Base-by-base conservation (phyloP, 1,140 invertebrate species). In the Venturia canescens region DNA sequence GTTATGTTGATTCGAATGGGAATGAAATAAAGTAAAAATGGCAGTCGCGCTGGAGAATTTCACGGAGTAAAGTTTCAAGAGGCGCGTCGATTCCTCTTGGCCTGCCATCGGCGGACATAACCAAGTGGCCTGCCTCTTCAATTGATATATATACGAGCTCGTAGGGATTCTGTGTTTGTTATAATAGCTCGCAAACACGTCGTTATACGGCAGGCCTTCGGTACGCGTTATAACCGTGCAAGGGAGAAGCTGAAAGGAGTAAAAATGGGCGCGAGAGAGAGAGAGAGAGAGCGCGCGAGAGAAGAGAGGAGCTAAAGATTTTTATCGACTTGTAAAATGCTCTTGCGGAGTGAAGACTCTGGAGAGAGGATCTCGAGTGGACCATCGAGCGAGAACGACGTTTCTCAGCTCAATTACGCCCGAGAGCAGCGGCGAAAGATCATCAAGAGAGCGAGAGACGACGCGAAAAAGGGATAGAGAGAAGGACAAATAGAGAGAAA, bases 181-280 rank as follows among this genome's bases (percentile, higher is more conserved):
- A 50, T 72, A 72, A 72, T 72, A 72, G 70, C 70, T 72, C 70
- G 38, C 70, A 72, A 72, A 72, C 70, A 72, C 70, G 70, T 72
- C 70, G 70, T 72, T 50, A 72, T 27, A 66, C 60, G 23, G 23
- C 60, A 66, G 60, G 60, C 60, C 60, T 66, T 66, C 13, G 21
- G 23, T 26, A 23, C 60, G 60, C 60, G 21, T 66, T 27, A 27
- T 66, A 66, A 66, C 60, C 1, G 21, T 7, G 60, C 60, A 29
- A 27, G 23, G 23, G 60, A 66, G 60, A 23, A 15, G 60, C 3
- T 11, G 38, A 44, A 44, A 15, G n/a, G 13, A 66, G 21, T 57
- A 18, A 18, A 66, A 26, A 3, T 16, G n/a, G n/a, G n/a, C n/a
- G n/a, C n/a, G n/a, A n/a, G n/a, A n/a, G n/a, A n/a, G n/a, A n/a